A percentile compares a stretch with the other conserved stretches of the same genome.
Evolutionary conservation across 2,797 vertebrate genomes (phyloP).

Genomic region (Dermochelys coriacea): DNA sequence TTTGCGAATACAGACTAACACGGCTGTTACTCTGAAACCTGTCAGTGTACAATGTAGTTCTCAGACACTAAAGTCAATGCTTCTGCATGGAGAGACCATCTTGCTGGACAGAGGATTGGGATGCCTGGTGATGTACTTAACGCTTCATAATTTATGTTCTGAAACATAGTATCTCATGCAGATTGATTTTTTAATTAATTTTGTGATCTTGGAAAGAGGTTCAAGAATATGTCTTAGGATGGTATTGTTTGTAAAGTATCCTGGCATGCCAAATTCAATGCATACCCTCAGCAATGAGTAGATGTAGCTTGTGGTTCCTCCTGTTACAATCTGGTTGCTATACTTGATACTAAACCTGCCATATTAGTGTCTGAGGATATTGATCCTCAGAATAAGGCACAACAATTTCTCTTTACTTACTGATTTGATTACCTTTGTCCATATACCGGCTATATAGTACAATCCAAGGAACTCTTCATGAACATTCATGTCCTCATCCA

Average conservation of each 20-base stretch:
- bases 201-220: constrained; percentile 39
- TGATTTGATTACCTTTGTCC: constrained; percentile 28
- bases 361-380: background rate
- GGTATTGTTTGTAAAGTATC: constrained; percentile 57
- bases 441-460: background rate
- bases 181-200: constrained; percentile 1
- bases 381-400: constrained; percentile 37
- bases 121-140: background rate
- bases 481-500: constrained; percentile 52
- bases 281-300: constrained; percentile 4
- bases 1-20: too few species aligned
- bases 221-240: constrained; percentile 34
- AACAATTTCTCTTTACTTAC: constrained; percentile 22
- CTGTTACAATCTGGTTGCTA: background rate
- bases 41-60: constrained; percentile 35
- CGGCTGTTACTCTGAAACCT: too few species aligned
- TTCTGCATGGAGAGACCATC: constrained; percentile 21
- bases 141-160: background rate
- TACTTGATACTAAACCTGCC: background rate
- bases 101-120: background rate
- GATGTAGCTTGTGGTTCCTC: constrained; percentile 23
- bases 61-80: background rate
- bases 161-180: constrained; percentile 9
- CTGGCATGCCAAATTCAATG: constrained; percentile 50
- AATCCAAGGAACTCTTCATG: constrained; percentile 39